phyloP scores from a whole-genome alignment of 2,888 invertebrate species.

The Dicyrtoma fusca region DNA sequence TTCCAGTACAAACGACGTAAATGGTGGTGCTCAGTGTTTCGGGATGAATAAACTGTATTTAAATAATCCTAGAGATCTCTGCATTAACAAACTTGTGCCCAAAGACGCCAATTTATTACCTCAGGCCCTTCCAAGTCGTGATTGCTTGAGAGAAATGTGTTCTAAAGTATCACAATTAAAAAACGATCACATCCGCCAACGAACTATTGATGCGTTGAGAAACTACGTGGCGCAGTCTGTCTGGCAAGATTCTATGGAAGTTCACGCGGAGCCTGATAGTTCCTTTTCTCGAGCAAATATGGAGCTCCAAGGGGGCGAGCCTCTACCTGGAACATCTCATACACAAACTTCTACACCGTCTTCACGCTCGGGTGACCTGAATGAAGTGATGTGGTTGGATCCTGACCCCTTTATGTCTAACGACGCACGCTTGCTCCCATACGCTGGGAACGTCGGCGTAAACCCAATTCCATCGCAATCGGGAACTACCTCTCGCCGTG shows the following conservation, averaged over 20 bases:
- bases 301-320: neutral
- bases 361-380: constrained; percentile 9
- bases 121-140: neutral
- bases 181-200: constrained; percentile 23
- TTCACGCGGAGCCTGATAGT: too few relatives aligned
- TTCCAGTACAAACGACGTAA: constrained; percentile 8
- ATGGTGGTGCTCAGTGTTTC: neutral
- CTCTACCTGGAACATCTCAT: neutral
- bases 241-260: constrained; percentile 12
- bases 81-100: neutral
- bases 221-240: constrained; percentile 28
- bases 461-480: neutral
- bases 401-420: neutral
- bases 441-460: neutral
- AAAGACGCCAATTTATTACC: constrained; percentile 9
- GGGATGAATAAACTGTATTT: constrained; percentile 21
- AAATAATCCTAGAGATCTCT: constrained; percentile 10
- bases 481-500: constrained; percentile 1
- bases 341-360: constrained; percentile 17
- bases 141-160: constrained; percentile 23
- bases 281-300: neutral
- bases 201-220: constrained; percentile 24
- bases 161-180: constrained; percentile 17
- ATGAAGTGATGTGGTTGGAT: constrained; percentile 19
- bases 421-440: neutral